Base-by-base conservation (phyloP, 2,797 vertebrate species). In the Gobio occitaniae region DNA sequence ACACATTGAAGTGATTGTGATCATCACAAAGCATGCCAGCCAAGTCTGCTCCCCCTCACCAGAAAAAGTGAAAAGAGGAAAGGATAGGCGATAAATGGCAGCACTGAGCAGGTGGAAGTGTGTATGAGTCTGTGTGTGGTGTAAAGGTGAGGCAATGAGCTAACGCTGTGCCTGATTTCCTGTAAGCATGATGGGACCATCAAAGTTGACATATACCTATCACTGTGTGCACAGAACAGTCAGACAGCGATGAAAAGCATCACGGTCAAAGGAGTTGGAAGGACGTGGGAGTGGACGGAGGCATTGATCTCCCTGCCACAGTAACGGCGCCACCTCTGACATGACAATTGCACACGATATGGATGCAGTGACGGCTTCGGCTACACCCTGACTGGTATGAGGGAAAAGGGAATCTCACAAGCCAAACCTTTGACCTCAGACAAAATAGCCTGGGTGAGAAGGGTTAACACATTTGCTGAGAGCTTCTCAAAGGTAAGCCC, bases 401-500 rank as follows among this genome's bases (percentile, higher is more conserved):
- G 32, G 38, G 41, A 63, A 82, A 86, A 63, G 38, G 44, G 75
- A 78, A 61, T 78, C 76, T 47, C 68, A 56, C 16, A 32, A 80
- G 21, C 65, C 21, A 59, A 38, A 32, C 77, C 79, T 86, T 87
- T 85, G 90, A 90, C 89, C 87, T 91, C 81, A 89, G 88, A 90
- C 91, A 91, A 91, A 89, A 68, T 10, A 87, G 89, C 83, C 54
- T 82, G 91, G 88, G 89, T 36, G 70, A 86, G 70, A 93, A 91
- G 94, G 92, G 95, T 95, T 95, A 95, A 94, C 90, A 80, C 78
- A 32, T 90, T 91, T 91, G 92, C 92, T 89, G 72, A 70, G 88
- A 93, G 93, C 93, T 89, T 89, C 91, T 88, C 90, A 93, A 92
- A 93, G 87, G 89, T 88, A 90, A 89, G 80, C 85, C 77, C 86